phyloP scores from a whole-genome alignment of 1,140 invertebrate genomes.

The Drosophila subobscura region DNA sequence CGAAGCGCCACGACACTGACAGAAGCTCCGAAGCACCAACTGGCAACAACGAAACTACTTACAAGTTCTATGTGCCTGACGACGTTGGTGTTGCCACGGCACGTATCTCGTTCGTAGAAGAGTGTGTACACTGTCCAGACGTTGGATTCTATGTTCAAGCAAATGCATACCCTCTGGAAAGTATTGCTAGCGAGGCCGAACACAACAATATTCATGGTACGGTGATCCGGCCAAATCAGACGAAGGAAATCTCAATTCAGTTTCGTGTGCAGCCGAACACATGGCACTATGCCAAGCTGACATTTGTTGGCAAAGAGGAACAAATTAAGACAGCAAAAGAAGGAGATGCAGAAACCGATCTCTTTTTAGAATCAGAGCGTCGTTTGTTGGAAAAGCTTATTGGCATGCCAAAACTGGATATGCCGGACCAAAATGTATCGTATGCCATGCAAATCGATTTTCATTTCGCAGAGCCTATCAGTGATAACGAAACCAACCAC shows the following conservation, averaged over 20 bases:
- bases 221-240: constrained; percentile 69
- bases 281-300: constrained; percentile 86
- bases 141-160: constrained; percentile 70
- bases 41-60: constrained; percentile 69
- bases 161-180: constrained; percentile 61
- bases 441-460: constrained; percentile 69
- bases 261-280: constrained; percentile 85
- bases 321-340: background rate
- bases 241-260: constrained; percentile 64
- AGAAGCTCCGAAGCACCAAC: constrained; percentile 31
- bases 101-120: constrained; percentile 55
- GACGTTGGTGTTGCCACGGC: constrained; percentile 68
- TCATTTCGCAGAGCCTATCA: constrained; percentile 12
- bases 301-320: constrained; percentile 56
- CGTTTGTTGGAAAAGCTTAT: no score
- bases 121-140: constrained; percentile 67
- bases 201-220: constrained; percentile 60
- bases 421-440: constrained; percentile 19
- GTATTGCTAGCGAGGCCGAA: constrained; percentile 35
- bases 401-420: constrained; percentile 3
- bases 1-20: constrained; percentile 6
- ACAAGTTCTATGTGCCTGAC: constrained; percentile 84
- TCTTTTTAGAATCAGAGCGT: constrained; percentile 3
- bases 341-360: background rate
- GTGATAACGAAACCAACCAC: background rate